phyloP scores from a whole-genome alignment of 1,140 invertebrate genomes.

The Harpegnathos saltator region DNA sequence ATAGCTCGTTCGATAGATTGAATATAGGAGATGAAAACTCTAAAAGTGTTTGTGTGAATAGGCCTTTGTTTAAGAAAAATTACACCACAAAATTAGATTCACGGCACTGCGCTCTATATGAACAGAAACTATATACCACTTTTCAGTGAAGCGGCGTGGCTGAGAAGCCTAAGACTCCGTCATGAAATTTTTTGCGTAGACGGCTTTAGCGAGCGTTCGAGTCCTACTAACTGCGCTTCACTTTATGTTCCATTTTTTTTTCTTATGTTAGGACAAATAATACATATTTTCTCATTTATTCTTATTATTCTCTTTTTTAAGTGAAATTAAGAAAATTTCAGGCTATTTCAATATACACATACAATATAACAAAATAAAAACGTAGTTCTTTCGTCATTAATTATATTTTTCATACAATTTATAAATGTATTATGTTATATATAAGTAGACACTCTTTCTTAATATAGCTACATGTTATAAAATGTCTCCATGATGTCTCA shows the following conservation, averaged over 20 bases:
- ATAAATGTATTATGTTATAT: not conserved
- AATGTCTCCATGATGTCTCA: not conserved
- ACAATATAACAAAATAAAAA: not conserved
- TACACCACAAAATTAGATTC: no score
- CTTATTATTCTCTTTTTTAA: no score
- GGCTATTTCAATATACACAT: not conserved
- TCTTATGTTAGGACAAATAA: not conserved
- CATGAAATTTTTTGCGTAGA: not conserved
- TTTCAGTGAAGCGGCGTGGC: no score
- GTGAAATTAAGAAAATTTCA: not conserved
- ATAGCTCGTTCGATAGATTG: no score
- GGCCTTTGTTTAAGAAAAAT: no score
- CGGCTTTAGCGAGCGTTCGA: no score
- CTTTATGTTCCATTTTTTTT: not conserved
- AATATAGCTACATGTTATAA: not conserved
- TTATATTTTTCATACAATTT: not conserved
- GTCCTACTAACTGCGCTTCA: not conserved
- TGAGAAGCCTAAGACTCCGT: no score
- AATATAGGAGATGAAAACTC: no score
- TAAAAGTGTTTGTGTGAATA: no score
- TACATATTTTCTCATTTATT: no score
- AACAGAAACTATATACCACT: no score
- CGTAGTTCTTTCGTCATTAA: not conserved
- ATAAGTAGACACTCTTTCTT: not conserved
- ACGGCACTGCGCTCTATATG: no score